These are phyloP conservation scores for Collichthys lucidus DNA, from an alignment of 2,113 vertebrate species.

Conservation along the genomic window DNA sequence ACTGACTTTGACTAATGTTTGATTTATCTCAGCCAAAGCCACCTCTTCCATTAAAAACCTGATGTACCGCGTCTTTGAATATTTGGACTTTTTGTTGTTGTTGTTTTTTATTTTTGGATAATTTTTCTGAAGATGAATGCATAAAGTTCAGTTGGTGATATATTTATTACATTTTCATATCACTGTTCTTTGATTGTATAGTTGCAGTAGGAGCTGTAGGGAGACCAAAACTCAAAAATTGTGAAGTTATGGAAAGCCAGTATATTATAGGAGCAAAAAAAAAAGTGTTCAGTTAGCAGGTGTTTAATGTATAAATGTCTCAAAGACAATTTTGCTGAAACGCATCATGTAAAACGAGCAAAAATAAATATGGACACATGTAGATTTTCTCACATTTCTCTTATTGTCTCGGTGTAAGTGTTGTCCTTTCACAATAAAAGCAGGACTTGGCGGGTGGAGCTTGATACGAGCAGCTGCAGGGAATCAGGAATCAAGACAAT, in stretches of 20 bases:
- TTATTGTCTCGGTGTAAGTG: background rate
- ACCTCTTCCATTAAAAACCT: slow-evolving; percentile 25
- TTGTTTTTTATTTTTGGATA: background rate
- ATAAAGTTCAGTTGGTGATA: slow-evolving; percentile 42
- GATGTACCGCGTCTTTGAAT: slow-evolving; percentile 7
- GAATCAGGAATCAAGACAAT: too few species aligned
- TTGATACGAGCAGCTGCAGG: too few species aligned
- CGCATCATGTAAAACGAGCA: slow-evolving; percentile 78
- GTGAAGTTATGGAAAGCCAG: slow-evolving; percentile 67
- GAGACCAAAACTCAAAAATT: slow-evolving; percentile 60
- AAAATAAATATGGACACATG: slow-evolving; percentile 83
- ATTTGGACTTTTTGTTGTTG: too few species aligned
- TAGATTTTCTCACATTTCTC: slow-evolving; percentile 54
- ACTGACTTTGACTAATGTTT: slow-evolving; percentile 46
- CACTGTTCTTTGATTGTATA: slow-evolving; percentile 81
- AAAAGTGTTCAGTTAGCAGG: slow-evolving; percentile 69
- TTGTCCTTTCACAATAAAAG: background rate
- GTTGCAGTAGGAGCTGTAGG: slow-evolving; percentile 71
- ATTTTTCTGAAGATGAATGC: slow-evolving; percentile 56
- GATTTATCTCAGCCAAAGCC: slow-evolving; percentile 72
- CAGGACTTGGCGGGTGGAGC: background rate
- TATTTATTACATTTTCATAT: slow-evolving; percentile 55
- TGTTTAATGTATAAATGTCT: slow-evolving; percentile 82
- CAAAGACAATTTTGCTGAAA: slow-evolving; percentile 75
- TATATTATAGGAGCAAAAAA: slow-evolving; percentile 72